Percentiles rank a stretch among this genome's conserved stretches.
These are phyloP conservation scores for Scytalopus superciliaris DNA, from an alignment of 2,113 vertebrate genomes.

Conservation along the genomic window DNA sequence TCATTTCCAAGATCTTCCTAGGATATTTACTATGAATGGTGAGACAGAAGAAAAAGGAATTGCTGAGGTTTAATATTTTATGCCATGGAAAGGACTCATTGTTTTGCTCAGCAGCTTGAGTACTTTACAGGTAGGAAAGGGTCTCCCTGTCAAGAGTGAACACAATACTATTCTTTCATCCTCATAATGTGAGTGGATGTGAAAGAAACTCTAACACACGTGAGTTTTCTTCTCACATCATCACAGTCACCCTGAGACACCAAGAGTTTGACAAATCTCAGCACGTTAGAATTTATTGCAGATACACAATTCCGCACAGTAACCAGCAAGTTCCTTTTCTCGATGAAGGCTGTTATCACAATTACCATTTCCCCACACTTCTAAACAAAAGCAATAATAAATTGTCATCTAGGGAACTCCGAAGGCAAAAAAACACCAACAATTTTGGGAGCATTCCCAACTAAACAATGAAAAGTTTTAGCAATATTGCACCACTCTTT, in stretches of 20 bases:
- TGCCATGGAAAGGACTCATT: background rate
- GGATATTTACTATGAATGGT: background rate
- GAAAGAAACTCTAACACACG: background rate
- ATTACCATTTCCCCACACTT: background rate
- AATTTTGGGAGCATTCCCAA: background rate
- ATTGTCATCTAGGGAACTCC: constrained; percentile 34
- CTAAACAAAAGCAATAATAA: constrained; percentile 16
- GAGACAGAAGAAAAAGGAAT: background rate
- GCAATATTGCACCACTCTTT: background rate
- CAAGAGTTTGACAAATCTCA: background rate
- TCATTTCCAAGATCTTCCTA: background rate
- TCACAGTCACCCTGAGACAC: background rate
- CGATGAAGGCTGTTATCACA: background rate
- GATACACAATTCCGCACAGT: background rate
- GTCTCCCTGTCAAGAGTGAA: background rate
- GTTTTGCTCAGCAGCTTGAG: background rate
- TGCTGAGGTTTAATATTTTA: background rate
- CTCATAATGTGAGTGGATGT: background rate
- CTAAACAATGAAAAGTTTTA: background rate
- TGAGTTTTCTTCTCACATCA: background rate
- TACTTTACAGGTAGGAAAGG: background rate
- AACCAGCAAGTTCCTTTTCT: background rate
- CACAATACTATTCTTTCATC: background rate
- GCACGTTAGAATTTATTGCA: background rate
- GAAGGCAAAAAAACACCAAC: constrained; percentile 42